These are phyloP conservation scores for Pygoscelis antarcticus DNA, from an alignment of 2,113 vertebrate species.

Conservation along the genomic window DNA sequence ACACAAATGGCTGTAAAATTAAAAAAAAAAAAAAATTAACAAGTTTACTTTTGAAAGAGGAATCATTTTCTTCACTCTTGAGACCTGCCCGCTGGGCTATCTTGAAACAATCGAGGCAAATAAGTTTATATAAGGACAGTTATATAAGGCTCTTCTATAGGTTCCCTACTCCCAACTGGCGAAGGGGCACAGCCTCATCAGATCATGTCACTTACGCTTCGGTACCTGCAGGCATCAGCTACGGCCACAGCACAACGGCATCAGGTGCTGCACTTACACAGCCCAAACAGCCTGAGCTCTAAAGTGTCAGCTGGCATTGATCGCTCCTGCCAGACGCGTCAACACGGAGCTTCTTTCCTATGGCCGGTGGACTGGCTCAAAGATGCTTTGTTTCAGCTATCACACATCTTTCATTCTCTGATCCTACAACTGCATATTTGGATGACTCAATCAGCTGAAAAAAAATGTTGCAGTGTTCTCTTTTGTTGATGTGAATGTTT, in stretches of 20 bases:
- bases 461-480: neutral
- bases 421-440: neutral
- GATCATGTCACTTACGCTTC: rapidly evolving
- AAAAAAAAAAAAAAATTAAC: neutral
- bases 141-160: neutral
- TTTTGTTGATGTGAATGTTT: neutral
- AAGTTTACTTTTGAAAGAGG: neutral
- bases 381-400: neutral
- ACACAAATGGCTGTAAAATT: neutral
- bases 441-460: neutral
- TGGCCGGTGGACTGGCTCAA: neutral
- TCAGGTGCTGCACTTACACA: neutral
- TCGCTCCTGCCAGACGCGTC: neutral
- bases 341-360: neutral
- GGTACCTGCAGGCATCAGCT: neutral
- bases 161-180: too few relatives aligned
- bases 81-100: neutral
- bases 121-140: rapidly evolving
- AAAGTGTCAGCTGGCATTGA: rapidly evolving
- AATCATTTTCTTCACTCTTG: neutral
- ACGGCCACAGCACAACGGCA: neutral
- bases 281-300: neutral
- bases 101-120: neutral
- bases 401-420: neutral
- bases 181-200: neutral